These are phyloP conservation scores for Emys orbicularis DNA, from an alignment of 2,797 vertebrate genomes.

Conservation along the genomic window DNA sequence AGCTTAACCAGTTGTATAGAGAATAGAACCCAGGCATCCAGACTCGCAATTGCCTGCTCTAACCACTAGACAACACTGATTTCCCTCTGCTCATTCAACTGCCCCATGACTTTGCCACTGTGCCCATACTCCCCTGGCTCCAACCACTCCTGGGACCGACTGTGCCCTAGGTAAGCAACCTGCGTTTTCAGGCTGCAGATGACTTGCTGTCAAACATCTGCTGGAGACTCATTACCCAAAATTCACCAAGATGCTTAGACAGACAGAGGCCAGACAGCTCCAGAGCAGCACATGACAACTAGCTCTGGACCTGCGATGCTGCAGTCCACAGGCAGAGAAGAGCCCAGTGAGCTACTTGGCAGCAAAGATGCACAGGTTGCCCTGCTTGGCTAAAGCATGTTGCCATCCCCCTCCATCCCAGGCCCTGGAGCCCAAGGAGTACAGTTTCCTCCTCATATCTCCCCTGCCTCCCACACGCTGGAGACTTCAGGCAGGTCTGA, in stretches of 20 bases:
- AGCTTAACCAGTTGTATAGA: background rate
- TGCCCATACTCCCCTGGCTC: background rate
- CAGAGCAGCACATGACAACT: background rate
- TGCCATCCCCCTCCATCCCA: background rate
- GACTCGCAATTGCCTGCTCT: background rate
- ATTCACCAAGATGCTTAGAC: background rate
- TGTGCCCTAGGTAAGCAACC: background rate
- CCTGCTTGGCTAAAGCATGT: background rate
- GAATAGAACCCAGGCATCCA: background rate
- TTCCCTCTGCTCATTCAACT: background rate
- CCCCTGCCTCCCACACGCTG: conserved; percentile 6
- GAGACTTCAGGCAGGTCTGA: background rate
- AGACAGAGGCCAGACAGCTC: background rate
- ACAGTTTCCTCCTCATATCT: background rate
- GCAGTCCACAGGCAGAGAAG: background rate
- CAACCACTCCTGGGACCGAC: background rate
- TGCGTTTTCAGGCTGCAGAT: rapidly evolving
- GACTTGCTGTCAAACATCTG: background rate
- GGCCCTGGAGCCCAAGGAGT: background rate
- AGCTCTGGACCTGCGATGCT: background rate
- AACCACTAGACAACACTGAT: background rate
- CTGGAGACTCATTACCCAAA: background rate
- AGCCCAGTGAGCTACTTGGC: background rate
- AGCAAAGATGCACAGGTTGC: background rate
- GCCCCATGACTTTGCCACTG: too few species aligned